Base-by-base conservation (phyloP, 2,888 invertebrate species). In the Yponomeuta evonymella region DNA sequence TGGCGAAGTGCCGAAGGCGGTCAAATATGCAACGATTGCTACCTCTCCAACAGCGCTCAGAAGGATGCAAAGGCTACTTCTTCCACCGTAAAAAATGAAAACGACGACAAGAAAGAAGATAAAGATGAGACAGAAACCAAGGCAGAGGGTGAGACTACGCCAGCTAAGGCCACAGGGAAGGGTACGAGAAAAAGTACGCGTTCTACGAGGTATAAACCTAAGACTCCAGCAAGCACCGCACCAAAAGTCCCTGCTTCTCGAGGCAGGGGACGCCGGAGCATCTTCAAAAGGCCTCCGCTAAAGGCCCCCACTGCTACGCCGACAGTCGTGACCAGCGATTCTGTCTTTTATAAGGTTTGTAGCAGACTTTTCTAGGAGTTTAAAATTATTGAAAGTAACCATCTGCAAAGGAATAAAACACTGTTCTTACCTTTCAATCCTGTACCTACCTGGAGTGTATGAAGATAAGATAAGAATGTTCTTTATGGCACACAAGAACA, bases 251-350 rank as follows among this genome's bases (percentile, higher is more conserved):
- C 89, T 0, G 84, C 83, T 0, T 92, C 94, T 0, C 94, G 96
- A 80, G 96, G 96, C 1, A 94, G 96, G 77, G 96, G 96, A 23
- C 93, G 97, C 2, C 90, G 97, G 73, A 94, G 95, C 70, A 93
- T 97, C 72, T 96, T 96, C 79, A 97, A 97, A 83, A 95, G 96
- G 77, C 94, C 94, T 36, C 96, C 97, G 0, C 93, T 96, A 4
- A 97, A 96, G 85, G 96, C 97, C 0, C 97, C 97, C 0, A 93
- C 94, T 0, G 94, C 97, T 11, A 96, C 96, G 23, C 96, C 97
- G 0, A 96, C 97, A 30, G 95, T 96, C 0, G 95, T 96, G 11
- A 96, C 97, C 8, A 96, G 96, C 74, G 95, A 96, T 72, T 95
- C 94, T 78, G 93, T 97, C 33, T 97, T 96, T 86, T 94, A 95